Evolutionary conservation across 2,888 invertebrate species (phyloP).

Genomic region (Linnaemya tessellans): DNA sequence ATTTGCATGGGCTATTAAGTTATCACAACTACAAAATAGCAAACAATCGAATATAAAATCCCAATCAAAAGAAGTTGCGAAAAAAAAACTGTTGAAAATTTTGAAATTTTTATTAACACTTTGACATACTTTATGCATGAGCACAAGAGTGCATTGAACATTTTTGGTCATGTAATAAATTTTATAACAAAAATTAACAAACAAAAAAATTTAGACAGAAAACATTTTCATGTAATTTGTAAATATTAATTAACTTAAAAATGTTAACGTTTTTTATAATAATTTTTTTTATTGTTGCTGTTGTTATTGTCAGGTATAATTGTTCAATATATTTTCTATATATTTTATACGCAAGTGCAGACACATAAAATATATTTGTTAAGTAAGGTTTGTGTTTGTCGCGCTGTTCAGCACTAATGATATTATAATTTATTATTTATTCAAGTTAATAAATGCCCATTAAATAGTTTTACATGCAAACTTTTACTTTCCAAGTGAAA

Average conservation of each 20-base stretch:
- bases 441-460: constrained; percentile 20
- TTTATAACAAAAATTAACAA: constrained; percentile 38
- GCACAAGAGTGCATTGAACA: constrained; percentile 27
- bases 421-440: constrained; percentile 38
- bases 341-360: neutral
- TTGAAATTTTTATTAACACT: constrained; percentile 69
- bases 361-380: constrained; percentile 3
- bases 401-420: constrained; percentile 20
- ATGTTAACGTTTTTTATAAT: constrained; percentile 23
- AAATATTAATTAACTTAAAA: constrained; percentile 71
- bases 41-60: constrained; percentile 27
- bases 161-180: constrained; percentile 70
- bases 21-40: constrained; percentile 65
- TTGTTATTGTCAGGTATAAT: constrained; percentile 43
- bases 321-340: constrained; percentile 32
- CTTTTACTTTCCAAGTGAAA: neutral
- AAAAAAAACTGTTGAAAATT: constrained; percentile 37
- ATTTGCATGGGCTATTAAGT: constrained; percentile 70
- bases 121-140: constrained; percentile 61
- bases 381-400: neutral
- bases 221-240: constrained; percentile 72
- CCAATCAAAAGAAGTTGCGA: neutral
- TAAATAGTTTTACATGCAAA: neutral
- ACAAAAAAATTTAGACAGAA: constrained; percentile 47
- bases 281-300: neutral